These are phyloP conservation scores for Linnaemya vulpina DNA, from an alignment of 2,888 invertebrate species.

Conservation along the genomic window DNA sequence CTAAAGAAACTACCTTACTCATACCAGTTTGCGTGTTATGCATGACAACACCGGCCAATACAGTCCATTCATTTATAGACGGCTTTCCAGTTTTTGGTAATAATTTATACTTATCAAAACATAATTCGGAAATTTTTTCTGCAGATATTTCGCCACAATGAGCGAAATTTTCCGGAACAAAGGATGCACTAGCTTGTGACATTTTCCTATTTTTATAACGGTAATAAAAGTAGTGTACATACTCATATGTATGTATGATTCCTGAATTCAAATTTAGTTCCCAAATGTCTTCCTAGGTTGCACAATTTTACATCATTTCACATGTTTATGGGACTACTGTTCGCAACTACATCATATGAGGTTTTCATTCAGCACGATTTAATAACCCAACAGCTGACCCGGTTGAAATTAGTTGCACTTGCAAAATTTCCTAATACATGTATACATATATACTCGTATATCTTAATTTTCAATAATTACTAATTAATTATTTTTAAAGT, in stretches of 20 bases:
- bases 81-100: slow-evolving; percentile 93
- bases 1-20: slow-evolving; percentile 89
- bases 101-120: slow-evolving; percentile 85
- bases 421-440: not conserved
- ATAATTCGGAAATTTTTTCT: slow-evolving; percentile 85
- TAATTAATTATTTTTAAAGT: too few relatives aligned
- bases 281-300: too few relatives aligned
- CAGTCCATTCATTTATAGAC: slow-evolving; percentile 90
- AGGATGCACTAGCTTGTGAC: not conserved
- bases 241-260: too few relatives aligned
- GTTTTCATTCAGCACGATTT: not conserved
- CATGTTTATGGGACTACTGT: too few relatives aligned
- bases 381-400: slow-evolving; percentile 11
- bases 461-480: not conserved
- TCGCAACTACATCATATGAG: not conserved
- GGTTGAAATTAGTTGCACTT: not conserved
- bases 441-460: too few relatives aligned
- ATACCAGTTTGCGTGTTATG: slow-evolving; percentile 81
- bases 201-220: too few relatives aligned
- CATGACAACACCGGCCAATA: slow-evolving; percentile 89
- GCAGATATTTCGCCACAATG: slow-evolving; percentile 35
- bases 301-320: too few relatives aligned
- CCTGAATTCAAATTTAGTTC: too few relatives aligned
- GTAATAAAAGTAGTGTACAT: too few relatives aligned
- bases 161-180: not conserved